A percentile compares a stretch with the other conserved stretches of the same genome.
These are phyloP conservation scores for Anarhynchus alexandrinus DNA, from an alignment of 2,113 vertebrate genomes.

Conservation along the genomic window DNA sequence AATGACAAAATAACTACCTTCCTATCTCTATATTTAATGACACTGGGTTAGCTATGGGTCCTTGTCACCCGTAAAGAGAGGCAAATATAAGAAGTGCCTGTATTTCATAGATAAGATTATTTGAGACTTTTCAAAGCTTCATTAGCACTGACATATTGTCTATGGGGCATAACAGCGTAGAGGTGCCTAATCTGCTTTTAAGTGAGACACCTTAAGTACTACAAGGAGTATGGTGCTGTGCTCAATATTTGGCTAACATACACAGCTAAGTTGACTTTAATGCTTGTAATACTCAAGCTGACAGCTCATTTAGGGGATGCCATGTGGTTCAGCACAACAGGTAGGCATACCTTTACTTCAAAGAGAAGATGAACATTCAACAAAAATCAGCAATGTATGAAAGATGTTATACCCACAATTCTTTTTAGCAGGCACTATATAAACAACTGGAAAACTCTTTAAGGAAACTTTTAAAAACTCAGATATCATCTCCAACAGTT, in stretches of 20 bases:
- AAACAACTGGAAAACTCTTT: not conserved
- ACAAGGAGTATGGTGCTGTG: not conserved
- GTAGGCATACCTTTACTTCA: not conserved
- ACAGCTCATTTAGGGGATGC: not conserved
- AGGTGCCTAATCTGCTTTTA: not conserved
- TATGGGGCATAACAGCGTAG: rapidly evolving
- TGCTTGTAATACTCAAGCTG: not conserved
- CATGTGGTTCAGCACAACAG: not conserved
- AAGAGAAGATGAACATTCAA: not conserved
- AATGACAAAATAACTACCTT: not conserved
- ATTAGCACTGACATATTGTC: not conserved
- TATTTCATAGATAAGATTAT: not conserved
- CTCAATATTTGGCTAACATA: not conserved
- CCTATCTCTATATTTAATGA: not conserved
- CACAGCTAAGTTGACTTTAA: not conserved
- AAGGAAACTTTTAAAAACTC: not conserved
- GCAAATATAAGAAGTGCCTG: not conserved
- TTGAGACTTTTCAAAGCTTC: not conserved
- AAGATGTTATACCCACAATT: not conserved
- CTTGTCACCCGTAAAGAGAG: not conserved
- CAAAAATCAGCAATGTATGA: not conserved
- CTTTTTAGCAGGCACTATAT: not conserved
- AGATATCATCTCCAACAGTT: not conserved
- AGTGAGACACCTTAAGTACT: not conserved
- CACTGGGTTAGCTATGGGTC: not conserved